Conservation (phyloP, 1,140 invertebrate genomes). For the Solen grandis region DNA sequence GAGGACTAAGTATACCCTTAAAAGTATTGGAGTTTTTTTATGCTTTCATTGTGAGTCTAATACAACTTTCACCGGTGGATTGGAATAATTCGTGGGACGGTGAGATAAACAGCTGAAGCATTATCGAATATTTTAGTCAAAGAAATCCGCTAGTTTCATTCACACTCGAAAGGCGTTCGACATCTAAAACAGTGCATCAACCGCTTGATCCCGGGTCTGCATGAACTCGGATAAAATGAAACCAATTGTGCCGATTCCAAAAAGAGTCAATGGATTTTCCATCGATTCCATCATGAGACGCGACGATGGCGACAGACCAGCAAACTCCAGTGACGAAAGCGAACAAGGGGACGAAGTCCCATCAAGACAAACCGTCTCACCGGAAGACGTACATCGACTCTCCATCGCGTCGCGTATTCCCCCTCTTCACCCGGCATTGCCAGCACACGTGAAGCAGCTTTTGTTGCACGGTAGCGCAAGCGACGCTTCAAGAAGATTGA, state of each 20-base stretch:
- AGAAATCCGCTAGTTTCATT: too few relatives aligned
- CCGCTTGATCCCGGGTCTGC: too few relatives aligned
- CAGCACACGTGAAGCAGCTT: slow-evolving; percentile 61
- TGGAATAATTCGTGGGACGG: too few relatives aligned
- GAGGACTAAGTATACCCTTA: too few relatives aligned
- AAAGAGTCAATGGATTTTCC: slow-evolving; percentile 93
- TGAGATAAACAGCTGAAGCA: too few relatives aligned
- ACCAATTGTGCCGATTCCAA: slow-evolving; percentile 93
- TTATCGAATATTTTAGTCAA: too few relatives aligned
- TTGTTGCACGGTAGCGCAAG: slow-evolving; percentile 32
- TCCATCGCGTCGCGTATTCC: slow-evolving; percentile 58
- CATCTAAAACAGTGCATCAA: too few relatives aligned
- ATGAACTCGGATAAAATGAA: too few relatives aligned
- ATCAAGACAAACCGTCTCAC: not conserved
- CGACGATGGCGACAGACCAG: not conserved
- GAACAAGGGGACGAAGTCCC: slow-evolving; percentile 18
- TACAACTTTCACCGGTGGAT: too few relatives aligned
- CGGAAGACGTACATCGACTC: slow-evolving; percentile 1
- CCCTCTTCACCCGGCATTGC: slow-evolving; percentile 63
- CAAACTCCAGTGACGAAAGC: slow-evolving; percentile 25
- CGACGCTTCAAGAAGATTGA: slow-evolving; percentile 6
- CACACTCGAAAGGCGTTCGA: too few relatives aligned
- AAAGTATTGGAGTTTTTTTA: too few relatives aligned
- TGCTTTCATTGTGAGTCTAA: too few relatives aligned
- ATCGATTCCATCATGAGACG: slow-evolving; percentile 95